Conservation (phyloP, 2,888 invertebrate species). For the Plagodis dolabraria region DNA sequence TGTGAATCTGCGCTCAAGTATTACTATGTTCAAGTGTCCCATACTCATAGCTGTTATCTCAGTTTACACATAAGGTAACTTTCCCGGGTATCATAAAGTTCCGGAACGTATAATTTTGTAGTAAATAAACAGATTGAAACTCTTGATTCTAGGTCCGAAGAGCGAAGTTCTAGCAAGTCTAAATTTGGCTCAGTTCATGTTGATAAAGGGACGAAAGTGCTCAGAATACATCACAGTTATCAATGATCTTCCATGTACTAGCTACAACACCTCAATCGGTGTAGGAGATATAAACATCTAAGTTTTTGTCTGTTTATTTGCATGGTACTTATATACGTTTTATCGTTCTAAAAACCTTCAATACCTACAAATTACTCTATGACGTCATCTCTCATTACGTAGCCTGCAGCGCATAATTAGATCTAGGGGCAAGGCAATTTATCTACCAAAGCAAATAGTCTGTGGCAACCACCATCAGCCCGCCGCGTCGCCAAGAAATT, state of each 20-base stretch:
- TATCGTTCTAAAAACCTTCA: too few species aligned
- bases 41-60: conserved; percentile 2
- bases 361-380: conserved; percentile 18
- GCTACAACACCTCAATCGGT: too few species aligned
- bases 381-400: conserved; percentile 4
- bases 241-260: too few species aligned
- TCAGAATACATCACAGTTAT: too few species aligned
- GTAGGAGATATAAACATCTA: too few species aligned
- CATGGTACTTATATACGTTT: too few species aligned
- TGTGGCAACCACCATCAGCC: conserved; percentile 48
- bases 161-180: too few species aligned
- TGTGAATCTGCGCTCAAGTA: conserved; percentile 14
- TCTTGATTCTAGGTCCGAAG: too few species aligned
- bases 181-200: too few species aligned
- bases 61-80: conserved; percentile 7
- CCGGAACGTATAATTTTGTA: conserved; percentile 2
- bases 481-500: conserved; percentile 56
- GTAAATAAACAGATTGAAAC: too few species aligned
- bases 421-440: conserved; percentile 47
- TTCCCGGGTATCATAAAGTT: background rate
- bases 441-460: conserved; percentile 56
- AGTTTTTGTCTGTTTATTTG: too few species aligned
- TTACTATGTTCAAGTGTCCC: background rate
- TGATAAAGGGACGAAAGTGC: too few species aligned
- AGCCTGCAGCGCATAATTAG: conserved; percentile 26